phyloP scores from a whole-genome alignment of 2,888 invertebrate genomes.

The Ophion slaviceki region DNA sequence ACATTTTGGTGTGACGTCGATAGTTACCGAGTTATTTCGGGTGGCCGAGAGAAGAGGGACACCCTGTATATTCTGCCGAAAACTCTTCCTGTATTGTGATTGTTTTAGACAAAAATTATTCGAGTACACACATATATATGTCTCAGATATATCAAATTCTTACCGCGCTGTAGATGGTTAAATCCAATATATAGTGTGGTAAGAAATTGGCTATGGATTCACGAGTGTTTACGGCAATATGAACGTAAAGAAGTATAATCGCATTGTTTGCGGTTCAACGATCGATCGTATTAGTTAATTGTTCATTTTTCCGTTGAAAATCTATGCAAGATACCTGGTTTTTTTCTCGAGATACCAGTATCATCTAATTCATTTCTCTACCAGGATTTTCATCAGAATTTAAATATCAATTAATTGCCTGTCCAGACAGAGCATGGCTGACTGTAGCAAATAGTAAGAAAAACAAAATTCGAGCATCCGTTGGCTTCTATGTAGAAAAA shows the following conservation, averaged over 20 bases:
- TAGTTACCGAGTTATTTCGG: too few species aligned
- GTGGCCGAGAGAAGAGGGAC: not conserved
- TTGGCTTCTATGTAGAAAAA: not conserved
- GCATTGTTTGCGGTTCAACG: not conserved
- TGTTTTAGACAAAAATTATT: not conserved
- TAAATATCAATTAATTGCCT: not conserved
- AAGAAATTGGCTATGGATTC: slow-evolving; percentile 69
- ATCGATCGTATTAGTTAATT: not conserved
- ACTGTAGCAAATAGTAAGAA: not conserved
- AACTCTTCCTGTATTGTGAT: slow-evolving; percentile 48
- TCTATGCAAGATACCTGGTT: not conserved
- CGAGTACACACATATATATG: slow-evolving; percentile 59
- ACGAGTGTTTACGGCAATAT: slow-evolving; percentile 73
- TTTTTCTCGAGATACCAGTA: not conserved
- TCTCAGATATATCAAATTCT: slow-evolving; percentile 40
- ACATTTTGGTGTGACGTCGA: too few species aligned
- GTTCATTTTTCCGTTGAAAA: not conserved
- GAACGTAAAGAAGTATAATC: not conserved
- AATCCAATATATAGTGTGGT: slow-evolving; percentile 75
- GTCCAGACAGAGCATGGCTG: not conserved
- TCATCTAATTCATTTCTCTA: not conserved
- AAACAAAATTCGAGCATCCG: not conserved
- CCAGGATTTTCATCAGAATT: not conserved
- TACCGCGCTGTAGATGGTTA: slow-evolving; percentile 66
- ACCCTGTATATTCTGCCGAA: slow-evolving; percentile 55